A percentile compares a stretch with the other conserved stretches of the same genome.
phyloP scores from a whole-genome alignment of 2,113 vertebrate species.

The Falcunculus frontatus region DNA sequence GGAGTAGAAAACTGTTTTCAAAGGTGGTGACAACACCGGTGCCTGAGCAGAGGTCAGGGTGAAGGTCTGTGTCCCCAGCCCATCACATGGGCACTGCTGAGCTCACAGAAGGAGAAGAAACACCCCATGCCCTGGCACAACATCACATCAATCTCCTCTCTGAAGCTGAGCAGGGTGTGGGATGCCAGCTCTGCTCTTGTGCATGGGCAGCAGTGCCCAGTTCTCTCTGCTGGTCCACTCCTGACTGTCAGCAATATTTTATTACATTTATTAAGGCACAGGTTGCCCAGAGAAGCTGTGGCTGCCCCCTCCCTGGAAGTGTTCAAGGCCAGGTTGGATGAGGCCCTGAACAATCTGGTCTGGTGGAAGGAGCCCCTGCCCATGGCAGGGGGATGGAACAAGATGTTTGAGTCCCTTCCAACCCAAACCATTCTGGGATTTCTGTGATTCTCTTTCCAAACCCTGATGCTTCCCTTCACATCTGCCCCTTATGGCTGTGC shows the following conservation, averaged over 20 bases:
- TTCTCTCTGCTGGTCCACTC: rapidly evolving
- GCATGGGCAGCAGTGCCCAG: neutral
- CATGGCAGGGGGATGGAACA: neutral
- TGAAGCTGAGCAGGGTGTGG: neutral
- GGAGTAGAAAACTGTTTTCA: neutral
- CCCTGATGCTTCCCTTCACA: rapidly evolving
- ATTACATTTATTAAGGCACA: neutral
- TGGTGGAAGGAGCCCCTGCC: neutral
- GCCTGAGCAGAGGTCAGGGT: neutral
- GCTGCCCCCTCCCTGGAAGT: neutral
- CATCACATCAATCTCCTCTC: neutral
- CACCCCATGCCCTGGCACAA: neutral
- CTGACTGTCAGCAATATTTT: neutral
- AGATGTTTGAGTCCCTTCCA: neutral
- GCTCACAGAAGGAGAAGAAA: neutral
- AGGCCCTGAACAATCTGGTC: neutral
- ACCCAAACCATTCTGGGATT: neutral
- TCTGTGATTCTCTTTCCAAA: neutral
- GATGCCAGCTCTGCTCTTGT: neutral
- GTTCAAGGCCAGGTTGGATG: neutral
- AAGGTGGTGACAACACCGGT: rapidly evolving
- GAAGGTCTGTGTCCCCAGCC: neutral
- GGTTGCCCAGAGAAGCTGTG: neutral
- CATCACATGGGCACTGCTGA: neutral
- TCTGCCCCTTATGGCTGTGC: neutral